Conservation (phyloP, 2,113 vertebrate species). For the Varanus salvator region DNA sequence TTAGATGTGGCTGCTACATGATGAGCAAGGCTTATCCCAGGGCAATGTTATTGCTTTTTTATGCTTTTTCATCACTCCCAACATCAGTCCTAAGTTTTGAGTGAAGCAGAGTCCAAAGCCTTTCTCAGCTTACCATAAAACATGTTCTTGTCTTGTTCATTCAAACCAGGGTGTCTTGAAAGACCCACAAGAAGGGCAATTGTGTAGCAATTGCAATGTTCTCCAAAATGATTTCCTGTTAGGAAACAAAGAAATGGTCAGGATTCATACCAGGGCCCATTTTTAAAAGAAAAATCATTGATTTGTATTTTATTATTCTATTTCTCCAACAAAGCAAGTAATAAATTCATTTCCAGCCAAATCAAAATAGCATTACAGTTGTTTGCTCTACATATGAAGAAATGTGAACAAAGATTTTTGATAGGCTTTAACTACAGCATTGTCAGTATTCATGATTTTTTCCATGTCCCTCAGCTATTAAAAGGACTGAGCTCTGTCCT, state of each 20-base stretch:
- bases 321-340: background rate
- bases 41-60: background rate
- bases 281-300: background rate
- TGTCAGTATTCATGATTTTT: too few species aligned
- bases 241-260: background rate
- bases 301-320: background rate
- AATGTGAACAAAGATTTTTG: background rate
- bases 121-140: slow-evolving; percentile 43
- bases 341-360: background rate
- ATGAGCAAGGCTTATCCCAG: background rate
- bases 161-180: background rate
- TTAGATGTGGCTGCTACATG: background rate
- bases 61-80: background rate
- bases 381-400: background rate
- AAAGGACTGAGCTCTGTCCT: too few species aligned
- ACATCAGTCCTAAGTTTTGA: background rate
- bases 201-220: slow-evolving; percentile 57
- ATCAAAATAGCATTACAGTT: background rate
- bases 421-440: too few species aligned
- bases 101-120: background rate
- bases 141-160: slow-evolving; percentile 41
- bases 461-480: too few species aligned
- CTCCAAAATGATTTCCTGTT: slow-evolving; percentile 42
- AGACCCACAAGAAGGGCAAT: slow-evolving; percentile 9
- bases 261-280: background rate